phyloP scores from a whole-genome alignment of 2,888 invertebrate genomes.

The Eupithecia insigniata region DNA sequence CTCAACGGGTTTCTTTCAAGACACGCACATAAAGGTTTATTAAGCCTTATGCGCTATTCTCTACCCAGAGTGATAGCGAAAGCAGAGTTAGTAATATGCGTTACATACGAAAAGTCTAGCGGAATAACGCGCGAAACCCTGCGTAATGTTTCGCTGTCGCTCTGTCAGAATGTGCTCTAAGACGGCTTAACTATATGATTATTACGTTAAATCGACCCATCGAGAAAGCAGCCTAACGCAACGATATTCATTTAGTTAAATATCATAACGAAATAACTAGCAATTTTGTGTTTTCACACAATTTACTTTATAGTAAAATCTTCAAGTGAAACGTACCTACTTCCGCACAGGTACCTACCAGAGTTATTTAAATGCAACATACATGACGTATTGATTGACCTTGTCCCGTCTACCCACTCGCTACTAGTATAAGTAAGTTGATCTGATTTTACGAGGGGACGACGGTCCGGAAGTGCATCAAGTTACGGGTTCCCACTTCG shows the following conservation, averaged over 20 bases:
- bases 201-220: neutral
- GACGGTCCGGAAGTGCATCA: no score
- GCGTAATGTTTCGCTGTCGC: neutral
- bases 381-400: slow-evolving; percentile 21
- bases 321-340: slow-evolving; percentile 2
- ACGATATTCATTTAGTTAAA: neutral
- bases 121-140: neutral
- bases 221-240: neutral
- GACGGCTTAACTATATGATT: neutral
- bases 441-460: slow-evolving; percentile 8
- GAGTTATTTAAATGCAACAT: slow-evolving; percentile 20
- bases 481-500: no score
- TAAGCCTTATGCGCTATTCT: neutral
- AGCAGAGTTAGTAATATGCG: neutral
- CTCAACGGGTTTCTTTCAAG: neutral
- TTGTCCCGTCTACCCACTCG: slow-evolving; percentile 22
- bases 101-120: neutral
- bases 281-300: neutral
- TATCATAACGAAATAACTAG: neutral
- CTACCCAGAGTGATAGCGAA: neutral
- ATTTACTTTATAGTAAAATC: neutral
- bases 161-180: neutral
- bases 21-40: neutral
- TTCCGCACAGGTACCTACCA: slow-evolving; percentile 20
- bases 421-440: neutral